These are phyloP conservation scores for Eumeta japonica DNA, from an alignment of 1,140 invertebrate species.

Conservation along the genomic window DNA sequence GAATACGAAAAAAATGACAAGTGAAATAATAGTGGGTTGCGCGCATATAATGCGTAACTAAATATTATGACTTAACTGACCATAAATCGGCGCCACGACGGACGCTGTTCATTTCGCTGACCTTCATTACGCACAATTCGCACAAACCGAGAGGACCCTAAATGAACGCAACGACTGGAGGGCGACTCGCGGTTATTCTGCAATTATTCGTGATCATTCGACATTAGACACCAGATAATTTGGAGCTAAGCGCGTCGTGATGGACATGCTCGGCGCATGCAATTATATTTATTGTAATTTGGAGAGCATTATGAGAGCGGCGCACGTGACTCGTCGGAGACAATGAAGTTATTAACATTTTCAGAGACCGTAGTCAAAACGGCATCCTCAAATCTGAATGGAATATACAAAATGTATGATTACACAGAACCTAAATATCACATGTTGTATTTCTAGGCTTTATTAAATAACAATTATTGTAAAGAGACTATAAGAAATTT, in stretches of 20 bases:
- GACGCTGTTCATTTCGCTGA: conserved; percentile 52
- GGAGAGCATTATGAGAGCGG: conserved; percentile 34
- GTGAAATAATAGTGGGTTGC: too few relatives aligned
- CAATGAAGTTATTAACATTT: conserved; percentile 51
- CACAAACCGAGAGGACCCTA: conserved; percentile 46
- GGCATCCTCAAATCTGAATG: too few relatives aligned
- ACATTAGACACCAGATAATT: conserved; percentile 51
- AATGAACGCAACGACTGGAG: conserved; percentile 37
- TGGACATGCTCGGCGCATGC: conserved; percentile 36
- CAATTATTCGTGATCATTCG: conserved; percentile 46
- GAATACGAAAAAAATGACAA: too few relatives aligned
- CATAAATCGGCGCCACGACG: too few relatives aligned
- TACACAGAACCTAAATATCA: too few relatives aligned
- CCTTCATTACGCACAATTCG: too few relatives aligned
- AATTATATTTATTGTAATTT: conserved; percentile 55
- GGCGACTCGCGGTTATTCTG: conserved; percentile 42
- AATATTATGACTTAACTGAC: too few relatives aligned
- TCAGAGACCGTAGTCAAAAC: conserved; percentile 39
- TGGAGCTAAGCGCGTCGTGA: conserved; percentile 31
- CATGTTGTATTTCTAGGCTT: too few relatives aligned
- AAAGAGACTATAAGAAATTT: too few relatives aligned
- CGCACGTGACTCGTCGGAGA: conserved; percentile 35
- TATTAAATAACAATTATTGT: too few relatives aligned
- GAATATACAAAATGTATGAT: too few relatives aligned
- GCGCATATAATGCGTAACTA: too few relatives aligned